phyloP scores from a whole-genome alignment of 2,113 vertebrate species.

The Mesoclemmys tuberculata region DNA sequence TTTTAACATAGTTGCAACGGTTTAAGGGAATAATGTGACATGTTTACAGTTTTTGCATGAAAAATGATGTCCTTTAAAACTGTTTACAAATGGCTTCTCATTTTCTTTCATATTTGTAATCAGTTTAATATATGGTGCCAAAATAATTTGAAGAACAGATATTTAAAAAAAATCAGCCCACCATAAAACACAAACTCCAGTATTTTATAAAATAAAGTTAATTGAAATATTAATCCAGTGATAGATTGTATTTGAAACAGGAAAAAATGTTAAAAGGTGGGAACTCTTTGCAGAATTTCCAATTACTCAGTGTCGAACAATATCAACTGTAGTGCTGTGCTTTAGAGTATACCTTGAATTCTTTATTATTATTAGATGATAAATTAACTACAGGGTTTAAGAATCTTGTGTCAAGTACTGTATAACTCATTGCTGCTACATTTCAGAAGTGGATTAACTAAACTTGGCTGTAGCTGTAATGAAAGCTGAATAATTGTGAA shows the following conservation, averaged over 20 bases:
- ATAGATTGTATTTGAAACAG: slow-evolving; percentile 58
- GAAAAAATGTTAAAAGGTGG: slow-evolving; percentile 32
- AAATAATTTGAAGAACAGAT: slow-evolving; percentile 66
- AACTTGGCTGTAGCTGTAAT: not conserved
- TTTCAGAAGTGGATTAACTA: slow-evolving; percentile 21
- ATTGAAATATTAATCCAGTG: slow-evolving; percentile 62
- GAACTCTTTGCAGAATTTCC: slow-evolving; percentile 42
- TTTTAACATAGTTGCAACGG: slow-evolving; percentile 29
- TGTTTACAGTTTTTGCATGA: slow-evolving; percentile 43
- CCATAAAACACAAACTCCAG: slow-evolving; percentile 36
- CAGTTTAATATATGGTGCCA: slow-evolving; percentile 65
- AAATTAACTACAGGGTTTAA: slow-evolving; percentile 26
- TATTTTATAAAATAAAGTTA: slow-evolving; percentile 42
- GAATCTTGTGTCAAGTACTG: not conserved
- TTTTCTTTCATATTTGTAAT: slow-evolving; percentile 61
- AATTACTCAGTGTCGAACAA: slow-evolving; percentile 30
- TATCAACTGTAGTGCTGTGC: slow-evolving; percentile 21
- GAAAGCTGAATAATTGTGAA: not conserved
- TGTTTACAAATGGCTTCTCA: slow-evolving; percentile 62
- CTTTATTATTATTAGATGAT: slow-evolving; percentile 45
- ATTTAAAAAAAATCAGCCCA: slow-evolving; percentile 60
- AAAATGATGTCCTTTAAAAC: slow-evolving; percentile 53
- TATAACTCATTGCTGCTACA: slow-evolving; percentile 30
- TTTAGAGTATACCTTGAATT: slow-evolving; percentile 28
- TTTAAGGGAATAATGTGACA: slow-evolving; percentile 29